phyloP scores from a whole-genome alignment of 2,113 vertebrate genomes.

The Myocastor coypus region DNA sequence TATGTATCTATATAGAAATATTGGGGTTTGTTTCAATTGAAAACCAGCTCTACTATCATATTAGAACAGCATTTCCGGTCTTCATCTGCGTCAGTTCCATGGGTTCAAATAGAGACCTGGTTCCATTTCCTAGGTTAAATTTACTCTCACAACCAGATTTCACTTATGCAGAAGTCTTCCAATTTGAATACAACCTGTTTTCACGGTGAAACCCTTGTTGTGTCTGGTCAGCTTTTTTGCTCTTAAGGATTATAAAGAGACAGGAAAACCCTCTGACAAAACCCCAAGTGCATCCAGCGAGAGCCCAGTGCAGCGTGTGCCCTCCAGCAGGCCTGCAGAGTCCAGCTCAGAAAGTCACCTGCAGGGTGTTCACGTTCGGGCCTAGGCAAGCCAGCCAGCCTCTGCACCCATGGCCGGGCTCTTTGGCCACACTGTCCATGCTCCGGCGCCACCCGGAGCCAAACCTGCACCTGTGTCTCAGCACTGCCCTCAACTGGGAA shows the following conservation, averaged over 20 bases:
- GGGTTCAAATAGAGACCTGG: neutral
- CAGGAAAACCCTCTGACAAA: neutral
- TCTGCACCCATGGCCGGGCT: neutral
- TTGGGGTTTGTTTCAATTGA: neutral
- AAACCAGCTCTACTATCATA: neutral
- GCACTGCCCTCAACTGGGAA: neutral
- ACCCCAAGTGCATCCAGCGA: slow-evolving; percentile 4
- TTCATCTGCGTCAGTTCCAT: neutral
- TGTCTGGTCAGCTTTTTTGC: neutral
- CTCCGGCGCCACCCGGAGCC: neutral
- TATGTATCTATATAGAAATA: neutral
- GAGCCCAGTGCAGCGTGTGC: neutral
- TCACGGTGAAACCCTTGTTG: neutral
- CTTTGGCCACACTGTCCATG: neutral
- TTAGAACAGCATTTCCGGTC: slow-evolving; percentile 1
- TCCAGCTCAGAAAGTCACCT: neutral
- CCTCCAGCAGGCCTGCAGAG: neutral
- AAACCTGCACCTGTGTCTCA: neutral
- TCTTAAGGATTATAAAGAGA: neutral
- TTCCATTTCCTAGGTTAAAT: neutral
- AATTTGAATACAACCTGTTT: neutral
- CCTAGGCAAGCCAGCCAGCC: neutral
- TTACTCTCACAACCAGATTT: neutral
- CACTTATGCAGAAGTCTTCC: neutral
- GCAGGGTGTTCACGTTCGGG: neutral